These are phyloP conservation scores for Epistrophella euchroma DNA, from an alignment of 2,888 invertebrate species.

Conservation along the genomic window DNA sequence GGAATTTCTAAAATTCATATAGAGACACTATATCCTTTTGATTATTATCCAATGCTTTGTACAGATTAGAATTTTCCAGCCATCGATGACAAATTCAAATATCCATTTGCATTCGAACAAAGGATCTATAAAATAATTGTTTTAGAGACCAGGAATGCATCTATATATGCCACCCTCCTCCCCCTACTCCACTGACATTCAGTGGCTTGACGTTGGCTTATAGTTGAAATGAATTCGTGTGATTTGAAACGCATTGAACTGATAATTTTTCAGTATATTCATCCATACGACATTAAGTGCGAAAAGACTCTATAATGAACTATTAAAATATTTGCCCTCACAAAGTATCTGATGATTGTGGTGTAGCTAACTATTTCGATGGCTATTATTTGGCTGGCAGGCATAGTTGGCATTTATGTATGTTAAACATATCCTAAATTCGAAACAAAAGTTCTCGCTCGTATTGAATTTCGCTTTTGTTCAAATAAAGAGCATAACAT, in stretches of 20 bases:
- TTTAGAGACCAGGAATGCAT: neutral
- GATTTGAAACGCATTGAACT: conserved; percentile 60
- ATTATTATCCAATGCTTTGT: neutral
- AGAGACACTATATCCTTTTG: neutral
- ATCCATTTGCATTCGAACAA: conserved; percentile 13
- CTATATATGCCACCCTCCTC: no score
- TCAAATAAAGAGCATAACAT: no score
- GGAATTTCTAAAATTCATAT: conserved; percentile 22
- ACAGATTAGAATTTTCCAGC: conserved; percentile 13
- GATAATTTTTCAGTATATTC: neutral
- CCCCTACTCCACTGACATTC: no score
- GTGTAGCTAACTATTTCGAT: neutral
- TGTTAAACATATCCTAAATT: conserved; percentile 3
- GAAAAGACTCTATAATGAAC: conserved; percentile 62
- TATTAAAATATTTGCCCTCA: conserved; percentile 65
- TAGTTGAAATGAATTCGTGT: conserved; percentile 10
- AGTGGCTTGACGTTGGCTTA: no score
- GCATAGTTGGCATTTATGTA: no score
- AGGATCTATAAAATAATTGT: conserved; percentile 8
- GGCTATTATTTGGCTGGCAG: no score
- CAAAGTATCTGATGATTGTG: neutral
- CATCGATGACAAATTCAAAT: conserved; percentile 11
- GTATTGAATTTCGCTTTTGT: no score
- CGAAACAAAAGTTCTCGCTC: neutral
- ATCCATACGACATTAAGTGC: conserved; percentile 3